phyloP scores from a whole-genome alignment of 2,113 vertebrate genomes.

The Hypanus sabinus region DNA sequence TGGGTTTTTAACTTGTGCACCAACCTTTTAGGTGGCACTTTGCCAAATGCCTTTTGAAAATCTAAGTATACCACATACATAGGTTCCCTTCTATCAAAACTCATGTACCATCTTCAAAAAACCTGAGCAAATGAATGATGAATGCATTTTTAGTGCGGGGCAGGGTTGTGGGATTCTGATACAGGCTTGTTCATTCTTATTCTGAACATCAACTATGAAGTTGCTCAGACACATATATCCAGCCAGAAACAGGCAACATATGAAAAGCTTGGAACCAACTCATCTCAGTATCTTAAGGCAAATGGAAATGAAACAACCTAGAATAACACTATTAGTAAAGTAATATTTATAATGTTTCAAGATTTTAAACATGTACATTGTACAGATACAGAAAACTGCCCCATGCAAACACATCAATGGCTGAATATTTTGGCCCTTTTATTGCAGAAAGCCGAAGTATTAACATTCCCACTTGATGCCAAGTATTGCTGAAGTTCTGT shows the following conservation, averaged over 20 bases:
- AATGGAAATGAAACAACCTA: conserved; percentile 11
- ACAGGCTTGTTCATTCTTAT: not conserved
- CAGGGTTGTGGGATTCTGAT: not conserved
- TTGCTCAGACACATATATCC: not conserved
- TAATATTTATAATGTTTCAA: conserved; percentile 36
- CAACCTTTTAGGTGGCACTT: too few relatives aligned
- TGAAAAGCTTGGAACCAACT: not conserved
- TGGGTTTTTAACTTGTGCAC: too few relatives aligned
- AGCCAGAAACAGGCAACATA: too few relatives aligned
- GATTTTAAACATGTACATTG: conserved; percentile 37
- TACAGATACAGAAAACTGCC: conserved; percentile 37
- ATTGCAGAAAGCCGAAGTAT: conserved; percentile 9
- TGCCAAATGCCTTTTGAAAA: too few relatives aligned
- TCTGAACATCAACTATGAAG: not conserved
- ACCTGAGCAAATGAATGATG: too few relatives aligned
- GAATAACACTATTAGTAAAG: conserved; percentile 29
- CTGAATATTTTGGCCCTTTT: conserved; percentile 32
- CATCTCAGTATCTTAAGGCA: not conserved
- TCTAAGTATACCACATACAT: too few relatives aligned
- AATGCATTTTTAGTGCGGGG: too few relatives aligned
- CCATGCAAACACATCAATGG: conserved; percentile 36
- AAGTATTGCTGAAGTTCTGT: conserved; percentile 28
- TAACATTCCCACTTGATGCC: conserved; percentile 14
- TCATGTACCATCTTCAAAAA: too few relatives aligned
- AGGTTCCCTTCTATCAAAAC: too few relatives aligned